Evolutionary conservation across 1,140 invertebrate species (phyloP).

Genomic region (Ridgeia piscesae): DNA sequence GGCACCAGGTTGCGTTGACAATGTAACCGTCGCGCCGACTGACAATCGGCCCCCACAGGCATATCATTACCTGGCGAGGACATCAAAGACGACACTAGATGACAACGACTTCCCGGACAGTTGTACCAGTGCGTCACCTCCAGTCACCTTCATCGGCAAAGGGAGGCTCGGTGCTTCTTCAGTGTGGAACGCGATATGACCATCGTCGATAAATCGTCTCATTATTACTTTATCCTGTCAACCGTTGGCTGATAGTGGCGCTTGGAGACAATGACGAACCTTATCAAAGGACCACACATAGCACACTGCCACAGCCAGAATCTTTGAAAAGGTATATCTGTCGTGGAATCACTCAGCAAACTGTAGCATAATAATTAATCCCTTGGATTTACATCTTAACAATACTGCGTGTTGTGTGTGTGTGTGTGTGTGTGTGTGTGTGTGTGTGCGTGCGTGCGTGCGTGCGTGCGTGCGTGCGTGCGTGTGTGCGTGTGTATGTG

Average conservation of each 20-base stretch:
- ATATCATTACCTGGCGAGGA: neutral
- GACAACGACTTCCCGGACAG: neutral
- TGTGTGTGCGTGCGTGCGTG: too few relatives aligned
- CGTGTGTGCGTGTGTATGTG: too few relatives aligned
- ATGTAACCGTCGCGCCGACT: neutral
- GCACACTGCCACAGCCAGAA: too few relatives aligned
- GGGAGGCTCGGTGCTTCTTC: neutral
- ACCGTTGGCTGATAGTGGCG: too few relatives aligned
- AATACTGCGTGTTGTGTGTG: neutral
- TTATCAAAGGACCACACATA: neutral
- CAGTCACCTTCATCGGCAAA: neutral
- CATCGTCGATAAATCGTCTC: neutral
- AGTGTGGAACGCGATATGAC: neutral
- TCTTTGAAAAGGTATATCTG: neutral
- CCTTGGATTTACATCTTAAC: neutral
- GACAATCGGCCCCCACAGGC: neutral
- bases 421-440: too few relatives aligned
- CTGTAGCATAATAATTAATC: neutral
- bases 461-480: too few relatives aligned
- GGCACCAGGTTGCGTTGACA: neutral
- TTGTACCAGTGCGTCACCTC: neutral
- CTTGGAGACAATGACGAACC: neutral
- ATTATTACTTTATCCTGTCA: neutral
- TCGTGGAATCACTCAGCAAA: neutral
- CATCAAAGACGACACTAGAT: neutral